Base-by-base conservation (phyloP, 2,113 vertebrate species). In the Carassius gibelio region DNA sequence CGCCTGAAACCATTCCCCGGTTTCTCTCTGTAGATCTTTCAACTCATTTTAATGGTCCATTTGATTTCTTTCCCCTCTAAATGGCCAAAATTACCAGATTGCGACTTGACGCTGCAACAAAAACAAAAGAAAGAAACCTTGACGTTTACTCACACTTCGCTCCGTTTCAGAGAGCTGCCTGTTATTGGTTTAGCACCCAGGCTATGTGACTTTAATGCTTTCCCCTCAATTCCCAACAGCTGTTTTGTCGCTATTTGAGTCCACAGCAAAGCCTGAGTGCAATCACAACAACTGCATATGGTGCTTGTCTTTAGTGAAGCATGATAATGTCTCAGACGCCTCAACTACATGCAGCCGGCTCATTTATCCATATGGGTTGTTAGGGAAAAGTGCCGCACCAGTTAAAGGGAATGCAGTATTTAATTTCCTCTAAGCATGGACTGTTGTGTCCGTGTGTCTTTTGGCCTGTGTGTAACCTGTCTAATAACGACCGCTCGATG, bases 21-120 rank as follows among this genome's bases (percentile, higher is more conserved):
- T 86, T 68, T 71, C 82, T 86, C 81, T 84, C 79, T 30, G 45
- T 66, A 76, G 83, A 89, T 36, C 42, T 82, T 45, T 82, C 81
- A 75, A 78, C 50, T 85, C 21, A 50, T 84, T 84, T 55, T 82
- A 88, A 84, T 79, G 64, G 85, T 80, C 75, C 86, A 87, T 77
- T 86, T 84, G 75, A 76, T 82, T 69, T 34, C 69, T 81, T 68
- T 84, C 66, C 42, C 48, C 55, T 45, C 57, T 30, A 81, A 84
- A 88, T 50, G 50, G 76, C 48, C 34, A 30, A 83, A 61, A 87
- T 82, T 80, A 82, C n/a, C 30, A 17, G 34, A 88, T 71, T 86
- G 84, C 82, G 52, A 50, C 48, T 69, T 80, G 79, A 85, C 59
- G 59, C 68, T 77, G 75, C 23, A 19, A 34, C 7, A 38, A 76